These are phyloP conservation scores for Armadillidium nasatum DNA, from an alignment of 1,140 invertebrate species.

Conservation along the genomic window DNA sequence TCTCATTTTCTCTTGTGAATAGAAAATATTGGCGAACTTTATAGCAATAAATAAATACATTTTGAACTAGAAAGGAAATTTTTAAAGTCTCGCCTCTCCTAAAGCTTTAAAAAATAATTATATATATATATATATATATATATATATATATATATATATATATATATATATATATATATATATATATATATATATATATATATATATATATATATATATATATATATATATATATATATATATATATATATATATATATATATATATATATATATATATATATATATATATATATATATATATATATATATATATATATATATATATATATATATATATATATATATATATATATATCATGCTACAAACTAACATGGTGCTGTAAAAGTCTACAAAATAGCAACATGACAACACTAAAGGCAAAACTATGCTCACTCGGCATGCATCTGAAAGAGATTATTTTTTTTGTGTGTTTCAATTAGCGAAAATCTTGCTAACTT, in stretches of 20 bases:
- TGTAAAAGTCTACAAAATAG: too few relatives aligned
- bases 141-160: constrained; percentile 8
- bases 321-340: background rate
- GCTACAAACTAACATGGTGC: too few relatives aligned
- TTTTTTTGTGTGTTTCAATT: too few relatives aligned
- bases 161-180: constrained; percentile 11
- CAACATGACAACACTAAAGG: too few relatives aligned
- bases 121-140: background rate
- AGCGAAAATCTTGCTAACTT: too few relatives aligned
- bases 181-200: constrained; percentile 15
- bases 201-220: constrained; percentile 8
- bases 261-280: constrained; percentile 15
- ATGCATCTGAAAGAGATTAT: too few relatives aligned
- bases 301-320: constrained; percentile 9
- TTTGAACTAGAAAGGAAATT: constrained; percentile 1
- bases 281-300: constrained; percentile 15
- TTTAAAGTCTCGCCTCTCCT: background rate
- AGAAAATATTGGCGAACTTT: background rate
- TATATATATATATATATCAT: too few relatives aligned
- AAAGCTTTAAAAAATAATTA: too few relatives aligned
- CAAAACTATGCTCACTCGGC: too few relatives aligned
- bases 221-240: background rate
- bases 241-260: constrained; percentile 2
- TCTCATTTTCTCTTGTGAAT: background rate
- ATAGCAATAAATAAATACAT: background rate